These are phyloP conservation scores for Pipistrellus nathusii DNA, from an alignment of 2,797 vertebrate species.

Conservation along the genomic window DNA sequence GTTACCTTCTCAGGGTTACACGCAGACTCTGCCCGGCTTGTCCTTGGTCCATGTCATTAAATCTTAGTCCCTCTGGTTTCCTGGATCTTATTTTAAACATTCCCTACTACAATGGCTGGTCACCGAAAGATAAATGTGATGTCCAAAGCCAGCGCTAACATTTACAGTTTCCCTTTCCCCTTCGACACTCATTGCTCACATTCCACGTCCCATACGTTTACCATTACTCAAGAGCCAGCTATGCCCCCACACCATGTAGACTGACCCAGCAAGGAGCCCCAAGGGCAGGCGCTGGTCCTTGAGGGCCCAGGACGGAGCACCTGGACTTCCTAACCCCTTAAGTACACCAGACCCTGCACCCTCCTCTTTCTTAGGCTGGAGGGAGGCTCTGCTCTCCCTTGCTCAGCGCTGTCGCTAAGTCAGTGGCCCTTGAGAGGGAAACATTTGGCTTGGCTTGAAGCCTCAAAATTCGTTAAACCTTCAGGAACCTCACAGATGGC, in stretches of 20 bases:
- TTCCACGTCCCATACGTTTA: conserved; percentile 37
- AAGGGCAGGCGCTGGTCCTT: background rate
- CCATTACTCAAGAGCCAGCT: conserved; percentile 45
- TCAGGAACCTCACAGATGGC: background rate
- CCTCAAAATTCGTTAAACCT: conserved; percentile 19
- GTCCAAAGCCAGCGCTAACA: conserved; percentile 38
- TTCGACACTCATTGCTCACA: background rate
- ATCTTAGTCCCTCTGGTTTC: background rate
- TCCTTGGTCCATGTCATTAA: background rate
- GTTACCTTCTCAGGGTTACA: background rate
- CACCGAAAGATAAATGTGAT: conserved; percentile 40
- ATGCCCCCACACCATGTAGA: conserved; percentile 2
- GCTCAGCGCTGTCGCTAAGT: background rate
- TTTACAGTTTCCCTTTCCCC: conserved; percentile 59
- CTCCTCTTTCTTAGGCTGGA: background rate
- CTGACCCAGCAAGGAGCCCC: background rate
- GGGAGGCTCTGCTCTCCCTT: background rate
- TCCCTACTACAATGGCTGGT: conserved; percentile 11
- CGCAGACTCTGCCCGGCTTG: background rate
- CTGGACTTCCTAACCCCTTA: background rate
- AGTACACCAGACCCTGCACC: background rate
- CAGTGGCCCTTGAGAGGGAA: background rate
- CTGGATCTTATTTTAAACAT: conserved; percentile 61
- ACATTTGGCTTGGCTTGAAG: conserved; percentile 20
- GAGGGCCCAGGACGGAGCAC: background rate